Base-by-base conservation (phyloP, 2,113 vertebrate genomes). In the Callospermophilus lateralis region DNA sequence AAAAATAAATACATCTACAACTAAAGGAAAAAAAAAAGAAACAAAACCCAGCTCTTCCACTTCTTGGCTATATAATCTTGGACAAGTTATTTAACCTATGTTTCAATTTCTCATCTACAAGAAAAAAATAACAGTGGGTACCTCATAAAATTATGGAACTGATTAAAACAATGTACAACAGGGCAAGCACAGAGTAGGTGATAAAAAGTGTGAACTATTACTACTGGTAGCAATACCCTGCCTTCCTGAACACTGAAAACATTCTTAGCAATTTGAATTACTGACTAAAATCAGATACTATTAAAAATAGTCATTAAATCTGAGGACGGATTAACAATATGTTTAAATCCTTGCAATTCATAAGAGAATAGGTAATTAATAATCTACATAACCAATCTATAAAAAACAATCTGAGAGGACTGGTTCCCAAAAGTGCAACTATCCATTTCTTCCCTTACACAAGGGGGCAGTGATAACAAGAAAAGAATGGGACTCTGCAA, bases 401-500 rank as follows among this genome's bases (percentile, higher is more conserved):
- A 28, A 93, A 97, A 96, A 89, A 94, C 77, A 84, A 70, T 84
- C 70, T 34, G 28, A 95, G 65, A 61, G 80, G 45, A 84, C n/a
- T 30, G 1, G 79, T 86, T 95, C 67, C 42, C 86, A 80, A 4
- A 87, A 96, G 89, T 93, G 67, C 93, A 97, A 83, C 72, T 96
- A 97, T 94, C 97, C 93, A 96, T 96, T 97, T 98, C 94, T 97
- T 97, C 98, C 96, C 97, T 97, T 96, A 97, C 98, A 97, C 98
- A 96, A 97, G 98, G 97, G 98, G 98, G 98, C 98, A 97, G 98
- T 98, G 97, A 97, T 95, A 97, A 96, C 97, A 97, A 97, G 98
- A 94, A 95, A 96, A 97, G 95, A 97, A 94, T 65, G 42, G 74
- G 76, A 39, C 79, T 96, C 86, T 92, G 96, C 77, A 95, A 95